Evolutionary conservation across 1,140 invertebrate genomes (phyloP), one percentile per base, ranked within the genome.

Genomic region (Nymphalis io): DNA sequence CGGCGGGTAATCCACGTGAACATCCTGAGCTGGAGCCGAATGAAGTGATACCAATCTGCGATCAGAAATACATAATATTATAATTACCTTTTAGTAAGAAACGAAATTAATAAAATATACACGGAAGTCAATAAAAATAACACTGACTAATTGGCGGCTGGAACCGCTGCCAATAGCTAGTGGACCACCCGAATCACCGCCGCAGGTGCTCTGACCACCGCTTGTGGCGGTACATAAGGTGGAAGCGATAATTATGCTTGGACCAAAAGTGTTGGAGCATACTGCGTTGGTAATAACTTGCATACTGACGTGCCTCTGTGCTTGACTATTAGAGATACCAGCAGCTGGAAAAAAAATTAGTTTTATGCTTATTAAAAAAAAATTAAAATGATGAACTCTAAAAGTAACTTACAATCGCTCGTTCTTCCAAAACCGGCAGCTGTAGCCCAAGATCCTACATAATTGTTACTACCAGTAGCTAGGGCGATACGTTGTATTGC

Each of bases 231-330:
- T 60, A 21, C 76, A 78, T 1, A 78, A 60, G 3, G 73, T 78
- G 4, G 70, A 71, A 0, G 55, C 58, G 3, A 74, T 51, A 10
- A 78, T 58, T 12, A 68, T 58, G 10, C 11, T 38, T 12, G 20
- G 39, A 1, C 76, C 70, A 58, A 46, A 75, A 10, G 68, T 66
- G 1, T 39, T 20, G 0, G 38, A 27, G 58, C 76, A 78, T 12
- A 65, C 73, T 1, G 68, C 73, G 68, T 78, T 78, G 21, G 60
- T 71, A 39, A 78, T 78, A 2, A 78, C 60, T 57, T 65, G 70
- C 16, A 78, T 39, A 40, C 46, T 69, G 13, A 68, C 76, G 13
- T 78, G 76, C n/a, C 70, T 72, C 44, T 60, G 60, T 5, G 51
- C 23, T 46, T 77, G 75, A 55, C 51, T 55, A 39, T 68, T 72